phyloP scores from a whole-genome alignment of 2,888 invertebrate genomes.

The Drosophila conformis region DNA sequence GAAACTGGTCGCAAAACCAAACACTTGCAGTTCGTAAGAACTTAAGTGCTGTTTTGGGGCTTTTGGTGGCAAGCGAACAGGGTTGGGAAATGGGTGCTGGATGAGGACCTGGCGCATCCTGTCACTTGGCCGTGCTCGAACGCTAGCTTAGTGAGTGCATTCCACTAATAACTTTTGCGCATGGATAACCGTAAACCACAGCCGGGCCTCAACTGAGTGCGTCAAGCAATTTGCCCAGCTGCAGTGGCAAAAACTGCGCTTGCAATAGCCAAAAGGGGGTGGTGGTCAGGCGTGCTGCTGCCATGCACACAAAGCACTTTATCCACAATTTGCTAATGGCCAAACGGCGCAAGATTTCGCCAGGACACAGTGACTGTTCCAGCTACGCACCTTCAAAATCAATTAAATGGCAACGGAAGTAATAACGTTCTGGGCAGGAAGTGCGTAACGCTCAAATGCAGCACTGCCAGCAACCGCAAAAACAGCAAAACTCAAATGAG shows the following conservation, averaged over 20 bases:
- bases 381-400: conserved; percentile 75
- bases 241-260: conserved; percentile 51
- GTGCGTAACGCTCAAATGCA: conserved; percentile 77
- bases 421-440: conserved; percentile 78
- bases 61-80: conserved; percentile 55
- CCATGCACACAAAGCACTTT: conserved; percentile 69
- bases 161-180: conserved; percentile 77
- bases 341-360: conserved; percentile 53
- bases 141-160: conserved; percentile 56
- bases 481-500: conserved; percentile 70
- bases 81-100: background rate
- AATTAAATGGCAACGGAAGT: conserved; percentile 81
- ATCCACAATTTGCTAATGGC: conserved; percentile 78
- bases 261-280: conserved; percentile 10
- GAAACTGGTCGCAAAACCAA: conserved; percentile 39
- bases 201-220: conserved; percentile 35
- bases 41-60: conserved; percentile 78
- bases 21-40: conserved; percentile 62
- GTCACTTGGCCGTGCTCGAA: conserved; percentile 20
- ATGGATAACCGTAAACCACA: conserved; percentile 64
- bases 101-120: conserved; percentile 13
- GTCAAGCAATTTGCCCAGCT: conserved; percentile 52
- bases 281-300: conserved; percentile 18
- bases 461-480: conserved; percentile 62
- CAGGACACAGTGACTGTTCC: conserved; percentile 15